Evolutionary conservation across 2,113 vertebrate genomes (phyloP).

Genomic region (Nestor notabilis): DNA sequence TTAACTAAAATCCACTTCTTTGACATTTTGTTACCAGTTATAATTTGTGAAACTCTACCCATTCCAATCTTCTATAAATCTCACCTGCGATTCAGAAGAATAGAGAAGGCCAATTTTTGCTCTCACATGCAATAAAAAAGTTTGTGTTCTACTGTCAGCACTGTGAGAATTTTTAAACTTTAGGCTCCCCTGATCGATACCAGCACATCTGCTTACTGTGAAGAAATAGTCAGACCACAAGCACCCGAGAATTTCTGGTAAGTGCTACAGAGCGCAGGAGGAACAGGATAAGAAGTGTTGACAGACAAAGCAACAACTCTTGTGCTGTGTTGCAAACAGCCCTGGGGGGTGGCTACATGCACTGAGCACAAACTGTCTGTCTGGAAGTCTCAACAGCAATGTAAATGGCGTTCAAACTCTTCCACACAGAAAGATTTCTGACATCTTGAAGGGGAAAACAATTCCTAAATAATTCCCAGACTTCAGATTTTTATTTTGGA

Average conservation of each 20-base stretch:
- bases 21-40: neutral
- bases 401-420: neutral
- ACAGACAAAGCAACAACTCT: neutral
- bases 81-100: neutral
- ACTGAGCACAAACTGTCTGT: neutral
- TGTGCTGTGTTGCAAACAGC: neutral
- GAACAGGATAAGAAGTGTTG: constrained; percentile 30
- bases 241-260: neutral
- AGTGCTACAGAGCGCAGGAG: neutral
- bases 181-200: neutral
- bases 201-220: neutral
- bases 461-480: neutral
- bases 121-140: neutral
- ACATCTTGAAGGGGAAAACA: neutral
- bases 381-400: neutral
- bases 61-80: neutral
- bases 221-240: constrained; percentile 26
- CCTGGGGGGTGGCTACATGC: neutral
- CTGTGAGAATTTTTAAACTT: neutral
- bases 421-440: neutral
- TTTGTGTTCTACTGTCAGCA: neutral
- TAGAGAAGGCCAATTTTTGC: neutral
- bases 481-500: neutral
- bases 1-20: neutral
- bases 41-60: neutral